Conservation (phyloP, 2,888 invertebrate genomes). For the Clostera curtula region DNA sequence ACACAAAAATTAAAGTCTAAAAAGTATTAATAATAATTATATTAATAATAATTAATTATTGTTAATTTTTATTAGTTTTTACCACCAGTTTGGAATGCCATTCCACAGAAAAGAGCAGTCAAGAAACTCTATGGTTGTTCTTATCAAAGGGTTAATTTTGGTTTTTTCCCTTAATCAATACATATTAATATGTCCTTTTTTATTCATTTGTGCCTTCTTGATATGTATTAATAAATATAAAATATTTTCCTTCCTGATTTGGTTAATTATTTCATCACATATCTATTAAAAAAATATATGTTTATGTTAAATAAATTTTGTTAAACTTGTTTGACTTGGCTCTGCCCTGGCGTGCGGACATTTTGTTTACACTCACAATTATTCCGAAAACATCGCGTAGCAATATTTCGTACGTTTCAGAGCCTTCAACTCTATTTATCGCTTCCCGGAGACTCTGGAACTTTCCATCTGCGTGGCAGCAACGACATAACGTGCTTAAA, state of each 20-base stretch:
- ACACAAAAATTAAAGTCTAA: too few relatives aligned
- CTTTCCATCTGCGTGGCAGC: conserved; percentile 46
- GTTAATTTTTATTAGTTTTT: too few relatives aligned
- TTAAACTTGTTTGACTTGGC: background rate
- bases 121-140: too few relatives aligned
- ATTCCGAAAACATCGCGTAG: conserved; percentile 42
- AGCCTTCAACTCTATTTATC: conserved; percentile 24
- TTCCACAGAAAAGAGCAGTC: too few relatives aligned
- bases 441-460: conserved; percentile 36
- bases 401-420: conserved; percentile 37
- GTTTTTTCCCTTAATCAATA: too few relatives aligned
- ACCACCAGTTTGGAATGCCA: too few relatives aligned
- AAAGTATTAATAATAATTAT: too few relatives aligned
- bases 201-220: too few relatives aligned
- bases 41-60: too few relatives aligned
- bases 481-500: conserved; percentile 44
- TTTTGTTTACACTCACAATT: conserved; percentile 33
- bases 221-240: background rate
- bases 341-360: background rate
- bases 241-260: background rate
- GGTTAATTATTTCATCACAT: background rate
- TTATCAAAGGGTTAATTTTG: too few relatives aligned
- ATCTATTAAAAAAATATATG: background rate
- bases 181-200: too few relatives aligned
- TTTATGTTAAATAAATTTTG: background rate